Conservation (phyloP, 1,140 invertebrate species). For the Scaptomyza graminum region DNA sequence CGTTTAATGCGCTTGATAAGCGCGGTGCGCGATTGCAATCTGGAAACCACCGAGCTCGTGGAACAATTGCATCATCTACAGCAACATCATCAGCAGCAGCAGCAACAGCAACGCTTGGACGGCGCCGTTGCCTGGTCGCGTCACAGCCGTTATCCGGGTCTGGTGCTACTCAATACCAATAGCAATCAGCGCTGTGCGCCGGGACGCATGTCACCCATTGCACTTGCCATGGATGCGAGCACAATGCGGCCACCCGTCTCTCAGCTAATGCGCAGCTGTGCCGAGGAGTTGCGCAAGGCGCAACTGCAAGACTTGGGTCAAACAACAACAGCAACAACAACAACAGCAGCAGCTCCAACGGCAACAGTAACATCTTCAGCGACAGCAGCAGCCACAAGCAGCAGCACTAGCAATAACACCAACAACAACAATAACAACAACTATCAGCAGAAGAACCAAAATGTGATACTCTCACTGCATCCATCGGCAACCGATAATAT, state of each 20-base stretch:
- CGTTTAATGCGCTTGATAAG: slow-evolving; percentile 52
- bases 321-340: not conserved
- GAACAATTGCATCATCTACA: slow-evolving; percentile 25
- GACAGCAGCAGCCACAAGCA: slow-evolving; percentile 82
- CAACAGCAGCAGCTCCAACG: slow-evolving; percentile 83
- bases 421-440: slow-evolving; percentile 85
- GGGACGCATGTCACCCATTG: slow-evolving; percentile 88
- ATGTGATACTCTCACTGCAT: slow-evolving; percentile 96
- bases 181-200: slow-evolving; percentile 56
- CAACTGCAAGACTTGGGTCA: slow-evolving; percentile 56
- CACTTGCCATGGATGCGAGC: slow-evolving; percentile 84
- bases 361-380: slow-evolving; percentile 85
- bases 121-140: slow-evolving; percentile 53
- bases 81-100: not conserved
- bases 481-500: slow-evolving; percentile 96
- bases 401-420: slow-evolving; percentile 13
- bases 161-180: slow-evolving; percentile 68
- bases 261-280: slow-evolving; percentile 53
- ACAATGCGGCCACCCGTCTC: slow-evolving; percentile 55
- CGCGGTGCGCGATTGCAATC: slow-evolving; percentile 56
- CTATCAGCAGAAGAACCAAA: slow-evolving; percentile 84
- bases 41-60: slow-evolving; percentile 65
- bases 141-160: slow-evolving; percentile 62
- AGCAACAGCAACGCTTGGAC: slow-evolving; percentile 15
- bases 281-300: slow-evolving; percentile 60